Evolutionary conservation across 1,140 invertebrate species (phyloP), one percentile per base, ranked within the genome.

Genomic region (Eueides isabella): DNA sequence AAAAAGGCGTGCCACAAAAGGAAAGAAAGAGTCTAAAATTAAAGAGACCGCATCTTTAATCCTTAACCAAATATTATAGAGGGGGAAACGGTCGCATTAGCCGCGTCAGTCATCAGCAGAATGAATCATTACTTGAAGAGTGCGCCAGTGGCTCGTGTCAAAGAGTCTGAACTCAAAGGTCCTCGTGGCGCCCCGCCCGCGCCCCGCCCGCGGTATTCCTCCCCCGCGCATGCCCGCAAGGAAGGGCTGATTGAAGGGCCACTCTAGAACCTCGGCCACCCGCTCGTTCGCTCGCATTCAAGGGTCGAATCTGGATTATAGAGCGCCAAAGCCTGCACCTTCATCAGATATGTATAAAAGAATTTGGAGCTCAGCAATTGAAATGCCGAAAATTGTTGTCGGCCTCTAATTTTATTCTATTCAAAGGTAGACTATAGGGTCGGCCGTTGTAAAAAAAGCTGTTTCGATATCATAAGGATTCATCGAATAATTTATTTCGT

Each of bases 101-200:
- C 89, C 83, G 85, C 86, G 87, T 89, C 90, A 92, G 85, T 91
- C 88, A 90, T 90, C 89, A 90, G 89, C 85, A 92, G 88, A 92
- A 91, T 91, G 91, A 92, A 92, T 92, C 91, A 92, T 92, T 92
- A 92, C 89, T 91, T 92, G 89, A 92, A 92, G 89, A 92, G 91
- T 89, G 83, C 89, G 90, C 81, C 86, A 92, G 89, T 91, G 85
- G 89, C 89, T 92, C 89, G 91, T 92, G 91, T 92, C 91, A 91
- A 92, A 92, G 91, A 91, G 90, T 83, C 83, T 85, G 86, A 89
- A 89, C 88, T 91, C 88, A 90, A 90, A 90, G 83, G 88, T 89
- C 87, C 89, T 91, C 87, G 82, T 90, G 81, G 74, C 80, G 63
- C 68, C 75, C 75, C 73, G 65, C 72, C 67, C 75, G 76, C 74